These are phyloP conservation scores for Pseudanteris insignis DNA, from an alignment of 2,888 invertebrate species.

Conservation along the genomic window DNA sequence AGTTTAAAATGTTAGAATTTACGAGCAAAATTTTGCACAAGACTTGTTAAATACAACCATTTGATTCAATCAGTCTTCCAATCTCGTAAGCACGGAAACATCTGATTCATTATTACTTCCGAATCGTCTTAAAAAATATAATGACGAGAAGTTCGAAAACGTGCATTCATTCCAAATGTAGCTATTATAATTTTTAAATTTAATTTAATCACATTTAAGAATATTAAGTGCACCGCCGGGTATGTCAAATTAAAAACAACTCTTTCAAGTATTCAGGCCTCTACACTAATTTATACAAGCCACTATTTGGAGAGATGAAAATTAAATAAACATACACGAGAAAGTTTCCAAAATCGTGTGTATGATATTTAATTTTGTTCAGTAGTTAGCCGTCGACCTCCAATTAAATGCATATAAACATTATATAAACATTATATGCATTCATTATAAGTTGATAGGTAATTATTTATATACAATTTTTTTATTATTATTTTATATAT, in stretches of 20 bases:
- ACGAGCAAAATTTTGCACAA: slow-evolving; percentile 7
- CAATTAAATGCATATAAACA: too few relatives aligned
- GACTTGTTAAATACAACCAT: neutral
- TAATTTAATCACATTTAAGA: slow-evolving; percentile 23
- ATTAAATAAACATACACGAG: too few relatives aligned
- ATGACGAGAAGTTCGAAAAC: neutral
- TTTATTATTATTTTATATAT: too few relatives aligned
- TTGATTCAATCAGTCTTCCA: slow-evolving; percentile 12
- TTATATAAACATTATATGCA: too few relatives aligned
- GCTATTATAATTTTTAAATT: slow-evolving; percentile 4
- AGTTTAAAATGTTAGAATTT: neutral
- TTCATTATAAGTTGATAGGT: too few relatives aligned
- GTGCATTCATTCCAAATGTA: slow-evolving; percentile 5
- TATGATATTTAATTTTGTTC: too few relatives aligned
- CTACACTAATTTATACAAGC: too few relatives aligned
- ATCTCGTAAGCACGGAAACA: slow-evolving; percentile 7
- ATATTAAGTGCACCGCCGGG: slow-evolving; percentile 7
- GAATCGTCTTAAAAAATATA: neutral
- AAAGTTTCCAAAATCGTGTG: too few relatives aligned
- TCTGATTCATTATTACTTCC: neutral
- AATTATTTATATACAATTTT: too few relatives aligned
- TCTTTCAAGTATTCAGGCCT: slow-evolving; percentile 29
- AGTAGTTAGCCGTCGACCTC: too few relatives aligned
- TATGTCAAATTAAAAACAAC: slow-evolving; percentile 35
- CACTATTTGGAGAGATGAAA: too few relatives aligned